Evolutionary conservation across 2,888 invertebrate species (phyloP), one percentile per base, ranked within the genome.

Genomic region (Acrocyrtus sp.): DNA sequence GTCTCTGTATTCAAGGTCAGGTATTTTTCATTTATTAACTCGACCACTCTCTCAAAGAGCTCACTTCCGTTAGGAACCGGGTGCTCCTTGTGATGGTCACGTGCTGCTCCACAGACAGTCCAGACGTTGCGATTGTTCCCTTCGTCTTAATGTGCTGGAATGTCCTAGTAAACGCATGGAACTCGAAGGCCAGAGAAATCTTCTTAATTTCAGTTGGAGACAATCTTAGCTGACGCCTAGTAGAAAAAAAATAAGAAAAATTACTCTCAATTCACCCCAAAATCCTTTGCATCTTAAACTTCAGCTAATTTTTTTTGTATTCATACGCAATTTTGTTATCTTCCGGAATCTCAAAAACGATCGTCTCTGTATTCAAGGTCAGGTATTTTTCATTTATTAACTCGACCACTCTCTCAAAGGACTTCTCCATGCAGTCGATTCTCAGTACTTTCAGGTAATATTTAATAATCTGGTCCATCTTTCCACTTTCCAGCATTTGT

Each of bases 401-500:
- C 2, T 26, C 21, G 24, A 51, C 41, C 12, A 72, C 21, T 27
- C 41, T 47, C n/a, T 17, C 17, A 19, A 26, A 50, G 1, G 48
- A 34, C 4, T 58, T 26, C 4, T 27, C 45, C 27, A 50, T 58
- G 29, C 72, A 72, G 41, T 72, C 43, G 8, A 58, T 43, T 8
- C 72, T 34, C 0, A 72, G 58, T 15, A 72, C 43, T 3, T 57
- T 57, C 3, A 72, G n/a, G 39, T 57, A 72, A 27, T 63, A 72
- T 4, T 65, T n/a, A 6, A 72, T 51, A 1, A 72, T 39, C n/a
- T 61, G 24, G 8, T 39, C 24, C 3, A 45, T 48, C 4, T 50
- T 27, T 3, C 19, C 22, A 22, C 26, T 45, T n/a, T 66, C 24
- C 27, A 12, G 24, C 17, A 47, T 3, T 4, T 6, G 2, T 1